Percentiles rank a stretch among this genome's conserved stretches.
phyloP scores from a whole-genome alignment of 2,113 vertebrate species.

The Myrmophylax atrothorax region DNA sequence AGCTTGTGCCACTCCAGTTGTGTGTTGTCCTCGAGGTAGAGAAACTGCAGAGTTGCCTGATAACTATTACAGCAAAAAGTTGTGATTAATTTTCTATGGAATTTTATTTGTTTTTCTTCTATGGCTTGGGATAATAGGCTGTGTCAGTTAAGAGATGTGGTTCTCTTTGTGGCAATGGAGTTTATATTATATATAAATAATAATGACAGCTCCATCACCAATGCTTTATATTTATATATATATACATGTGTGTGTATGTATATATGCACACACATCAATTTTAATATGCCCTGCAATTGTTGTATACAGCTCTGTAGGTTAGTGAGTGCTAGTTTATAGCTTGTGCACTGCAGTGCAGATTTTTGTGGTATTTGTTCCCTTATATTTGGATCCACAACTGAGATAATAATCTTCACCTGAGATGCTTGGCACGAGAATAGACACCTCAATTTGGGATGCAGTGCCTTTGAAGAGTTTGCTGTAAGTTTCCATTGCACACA shows the following conservation, averaged over 20 bases:
- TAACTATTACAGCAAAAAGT: background rate
- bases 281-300: background rate
- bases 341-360: background rate
- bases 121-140: background rate
- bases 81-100: background rate
- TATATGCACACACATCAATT: background rate
- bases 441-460: background rate
- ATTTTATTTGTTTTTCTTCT: background rate
- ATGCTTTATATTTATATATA: background rate
- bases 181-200: background rate
- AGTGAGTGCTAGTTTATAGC: background rate
- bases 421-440: background rate
- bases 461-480: background rate
- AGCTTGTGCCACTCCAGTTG: accelerated
- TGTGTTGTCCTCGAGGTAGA: background rate
- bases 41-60: background rate
- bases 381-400: accelerated
- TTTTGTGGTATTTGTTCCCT: background rate
- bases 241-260: background rate
- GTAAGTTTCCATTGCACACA: background rate
- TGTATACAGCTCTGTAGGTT: background rate
- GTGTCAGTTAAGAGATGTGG: background rate
- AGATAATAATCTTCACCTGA: background rate
- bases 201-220: background rate
- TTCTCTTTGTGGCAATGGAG: background rate